Evolutionary conservation across 2,797 vertebrate genomes (phyloP), one percentile per base, ranked within the genome.

Genomic region (Paratrypauchen microcephalus): DNA sequence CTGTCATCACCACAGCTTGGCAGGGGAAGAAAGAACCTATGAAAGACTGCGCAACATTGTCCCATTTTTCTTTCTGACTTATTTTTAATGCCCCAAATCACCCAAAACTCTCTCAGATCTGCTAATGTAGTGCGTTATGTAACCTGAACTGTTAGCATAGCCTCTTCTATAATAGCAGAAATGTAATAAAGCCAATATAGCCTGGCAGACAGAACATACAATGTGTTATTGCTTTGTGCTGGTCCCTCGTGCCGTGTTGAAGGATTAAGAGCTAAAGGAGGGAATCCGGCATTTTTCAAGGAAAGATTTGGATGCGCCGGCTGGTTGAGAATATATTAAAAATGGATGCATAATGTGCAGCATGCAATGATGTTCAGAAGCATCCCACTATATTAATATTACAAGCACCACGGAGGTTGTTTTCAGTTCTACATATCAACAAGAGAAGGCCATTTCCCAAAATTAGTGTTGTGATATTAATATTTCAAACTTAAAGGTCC

Each of bases 231-330:
- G 36, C 32, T 36, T 62, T 12, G n/a, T 36, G 6, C 32, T 41
- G n/a, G 36, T 62, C 32, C 60, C 60, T 19, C 36, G 23, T 62
- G 60, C 60, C n/a, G n/a, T 62, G 36, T 41, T 45, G 36, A 16
- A 62, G n/a, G 36, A 41, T 62, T 62, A 41, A 62, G 60, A 23
- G 60, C 36, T 62, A 41, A 62, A 62, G 32, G 11, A 62, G 45
- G 13, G 36, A 45, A 62, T 62, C n/a, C 45, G 60, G 60, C 60
- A 62, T 45, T 41, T 61, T 61, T 13, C 41, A 11, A 12, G 21
- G 12, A 41, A 11, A 62, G 36, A 62, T 62, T 62, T 36, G 28
- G 58, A 60, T 60, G 58, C 32, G 58, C 15, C 28, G 8, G 36
- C 36, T 15, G n/a, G 1, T 23, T 21, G 59, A 41, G 58, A 60